phyloP scores from a whole-genome alignment of 2,113 vertebrate genomes.

The Hassar affinis region DNA sequence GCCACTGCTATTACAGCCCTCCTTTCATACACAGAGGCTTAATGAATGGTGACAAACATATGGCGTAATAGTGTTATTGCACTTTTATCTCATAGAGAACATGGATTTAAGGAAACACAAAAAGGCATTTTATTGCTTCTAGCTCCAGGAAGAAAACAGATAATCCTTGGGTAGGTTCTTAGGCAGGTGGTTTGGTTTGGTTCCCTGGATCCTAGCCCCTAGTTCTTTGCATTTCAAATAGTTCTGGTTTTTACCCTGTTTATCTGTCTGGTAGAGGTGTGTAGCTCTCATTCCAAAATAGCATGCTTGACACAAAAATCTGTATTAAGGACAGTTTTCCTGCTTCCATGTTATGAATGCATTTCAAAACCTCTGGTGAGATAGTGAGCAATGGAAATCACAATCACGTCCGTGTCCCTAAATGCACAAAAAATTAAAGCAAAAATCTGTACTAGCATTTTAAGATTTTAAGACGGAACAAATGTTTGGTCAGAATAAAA shows the following conservation, averaged over 20 bases:
- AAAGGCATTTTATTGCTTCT: not conserved
- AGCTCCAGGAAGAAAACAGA: not conserved
- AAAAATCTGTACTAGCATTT: not conserved
- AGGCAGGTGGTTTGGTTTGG: not conserved
- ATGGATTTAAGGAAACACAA: not conserved
- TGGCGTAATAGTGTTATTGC: not conserved
- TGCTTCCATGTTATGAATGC: not conserved
- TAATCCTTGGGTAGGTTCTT: not conserved
- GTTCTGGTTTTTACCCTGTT: not conserved
- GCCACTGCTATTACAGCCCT: conserved; percentile 28
- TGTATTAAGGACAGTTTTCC: no score
- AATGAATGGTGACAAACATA: conserved; percentile 8
- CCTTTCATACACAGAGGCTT: conserved; percentile 13
- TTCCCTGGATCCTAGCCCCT: not conserved
- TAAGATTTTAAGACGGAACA: not conserved
- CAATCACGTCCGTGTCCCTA: not conserved
- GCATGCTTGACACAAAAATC: not conserved
- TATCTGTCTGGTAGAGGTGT: not conserved
- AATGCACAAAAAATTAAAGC: not conserved
- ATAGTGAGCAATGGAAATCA: not conserved
- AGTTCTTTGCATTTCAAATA: not conserved
- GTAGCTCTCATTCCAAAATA: not conserved
- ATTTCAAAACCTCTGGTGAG: not conserved
- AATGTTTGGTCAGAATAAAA: not conserved
- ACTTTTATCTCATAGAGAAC: not conserved